Evolutionary conservation across 2,797 vertebrate genomes (phyloP), one percentile per base, ranked within the genome.

Genomic region (Pachyuromys duprasi): DNA sequence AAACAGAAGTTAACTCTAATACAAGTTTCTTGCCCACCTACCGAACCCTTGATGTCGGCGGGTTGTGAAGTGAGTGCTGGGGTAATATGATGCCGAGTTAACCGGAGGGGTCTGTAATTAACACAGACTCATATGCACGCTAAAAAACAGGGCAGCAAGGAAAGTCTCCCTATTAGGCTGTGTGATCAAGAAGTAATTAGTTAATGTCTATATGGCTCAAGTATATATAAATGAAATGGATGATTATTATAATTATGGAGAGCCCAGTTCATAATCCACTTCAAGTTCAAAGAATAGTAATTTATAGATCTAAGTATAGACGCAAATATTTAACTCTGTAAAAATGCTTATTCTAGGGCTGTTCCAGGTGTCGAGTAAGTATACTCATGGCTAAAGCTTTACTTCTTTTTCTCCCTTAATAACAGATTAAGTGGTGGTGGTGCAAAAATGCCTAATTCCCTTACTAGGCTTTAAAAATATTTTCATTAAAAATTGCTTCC

Each of bases 231-330:
- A 96, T 93, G 93, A 96, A 95, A 93, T 96, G 60, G 92, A 96
- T 97, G 96, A 97, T 98, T 97, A 97, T 95, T 95, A 90, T 97
- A 97, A 97, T 97, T 98, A 97, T 8, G 95, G 95, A 94, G 62
- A 95, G 49, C 78, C 87, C 69, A 97, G 96, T 93, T 97, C 94
- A 97, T 97, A 97, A 97, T 96, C 90, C 72, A 97, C 90, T 97
- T 97, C 42, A 93, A 90, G 96, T 97, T 97, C 94, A 97, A 96
- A 97, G 95, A 96, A 97, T n/a, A 97, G 89, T 94, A 96, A 97
- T 97, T 98, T 96, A 97, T 93, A 95, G 36, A 95, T 93, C 93
- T 97, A 97, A 97, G 97, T 93, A 97, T 24, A 97, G 96, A 95
- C 18, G 87, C 95, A 97, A 96, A 95, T 96, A 96, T 90, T 96